phyloP scores from a whole-genome alignment of 2,797 vertebrate species.

The Cirrhinus mrigala region DNA sequence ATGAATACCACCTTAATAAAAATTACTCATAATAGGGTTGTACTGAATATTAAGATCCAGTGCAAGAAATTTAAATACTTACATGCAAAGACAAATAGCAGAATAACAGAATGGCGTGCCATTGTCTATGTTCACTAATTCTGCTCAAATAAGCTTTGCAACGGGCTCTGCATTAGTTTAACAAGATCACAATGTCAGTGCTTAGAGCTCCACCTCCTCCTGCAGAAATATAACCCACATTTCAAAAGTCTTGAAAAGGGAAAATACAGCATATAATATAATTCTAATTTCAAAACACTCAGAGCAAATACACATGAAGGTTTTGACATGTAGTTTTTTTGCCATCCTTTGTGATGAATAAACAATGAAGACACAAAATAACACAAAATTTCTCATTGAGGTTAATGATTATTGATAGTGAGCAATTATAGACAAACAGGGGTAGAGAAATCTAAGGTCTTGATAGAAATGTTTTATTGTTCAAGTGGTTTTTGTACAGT shows the following conservation, averaged over 20 bases:
- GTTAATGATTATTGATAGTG: too few relatives aligned
- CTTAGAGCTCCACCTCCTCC: not conserved
- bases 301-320: too few relatives aligned
- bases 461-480: not conserved
- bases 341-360: too few relatives aligned
- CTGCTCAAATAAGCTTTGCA: not conserved
- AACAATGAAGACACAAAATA: too few relatives aligned
- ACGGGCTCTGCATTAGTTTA: not conserved
- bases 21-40: not conserved
- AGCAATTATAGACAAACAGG: too few relatives aligned
- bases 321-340: too few relatives aligned
- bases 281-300: too few relatives aligned
- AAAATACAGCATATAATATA: too few relatives aligned
- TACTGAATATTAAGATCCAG: not conserved
- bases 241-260: too few relatives aligned
- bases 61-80: not conserved
- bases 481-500: slow-evolving; percentile 5
- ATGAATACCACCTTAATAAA: not conserved
- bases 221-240: not conserved
- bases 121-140: not conserved
- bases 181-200: not conserved
- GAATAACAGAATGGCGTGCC: not conserved
- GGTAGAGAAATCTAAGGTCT: too few relatives aligned
- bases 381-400: too few relatives aligned
- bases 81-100: not conserved